phyloP scores from a whole-genome alignment of 2,797 vertebrate genomes.

The Semotilus atromaculatus region DNA sequence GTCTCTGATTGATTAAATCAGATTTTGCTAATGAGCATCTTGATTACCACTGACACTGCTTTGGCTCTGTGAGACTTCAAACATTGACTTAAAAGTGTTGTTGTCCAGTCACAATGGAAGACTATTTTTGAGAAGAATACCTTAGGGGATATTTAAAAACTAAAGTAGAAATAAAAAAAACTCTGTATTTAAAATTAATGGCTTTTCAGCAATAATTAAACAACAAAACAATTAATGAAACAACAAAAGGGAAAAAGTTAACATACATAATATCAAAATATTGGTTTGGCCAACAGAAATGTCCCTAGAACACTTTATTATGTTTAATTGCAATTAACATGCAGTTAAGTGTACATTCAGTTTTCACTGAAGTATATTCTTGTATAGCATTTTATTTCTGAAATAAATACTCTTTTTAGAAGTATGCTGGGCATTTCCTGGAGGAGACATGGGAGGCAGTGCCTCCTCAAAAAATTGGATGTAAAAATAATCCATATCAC shows the following conservation, averaged over 20 bases:
- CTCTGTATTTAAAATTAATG: neutral
- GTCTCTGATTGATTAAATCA: slow-evolving; percentile 5
- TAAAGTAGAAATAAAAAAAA: neutral
- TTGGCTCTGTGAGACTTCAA: neutral
- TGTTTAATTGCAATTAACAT: too few species aligned
- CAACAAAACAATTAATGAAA: neutral
- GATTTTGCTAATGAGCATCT: slow-evolving; percentile 8
- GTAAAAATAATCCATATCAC: too few species aligned
- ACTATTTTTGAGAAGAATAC: neutral
- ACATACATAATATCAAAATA: neutral
- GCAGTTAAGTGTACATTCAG: too few species aligned
- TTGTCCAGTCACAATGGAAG: neutral
- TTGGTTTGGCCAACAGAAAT: neutral
- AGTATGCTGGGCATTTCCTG: neutral
- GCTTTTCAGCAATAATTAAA: neutral
- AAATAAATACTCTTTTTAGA: neutral
- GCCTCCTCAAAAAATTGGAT: too few species aligned
- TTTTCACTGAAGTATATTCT: neutral
- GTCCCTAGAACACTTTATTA: neutral
- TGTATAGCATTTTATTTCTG: neutral
- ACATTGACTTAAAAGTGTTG: neutral
- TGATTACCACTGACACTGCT: neutral
- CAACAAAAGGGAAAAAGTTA: neutral
- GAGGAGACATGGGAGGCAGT: too few species aligned
- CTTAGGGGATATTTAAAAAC: neutral